Percentiles rank a stretch among this genome's conserved stretches.
These are phyloP conservation scores for Tridacna gigas DNA, from an alignment of 2,888 invertebrate genomes.

Conservation along the genomic window DNA sequence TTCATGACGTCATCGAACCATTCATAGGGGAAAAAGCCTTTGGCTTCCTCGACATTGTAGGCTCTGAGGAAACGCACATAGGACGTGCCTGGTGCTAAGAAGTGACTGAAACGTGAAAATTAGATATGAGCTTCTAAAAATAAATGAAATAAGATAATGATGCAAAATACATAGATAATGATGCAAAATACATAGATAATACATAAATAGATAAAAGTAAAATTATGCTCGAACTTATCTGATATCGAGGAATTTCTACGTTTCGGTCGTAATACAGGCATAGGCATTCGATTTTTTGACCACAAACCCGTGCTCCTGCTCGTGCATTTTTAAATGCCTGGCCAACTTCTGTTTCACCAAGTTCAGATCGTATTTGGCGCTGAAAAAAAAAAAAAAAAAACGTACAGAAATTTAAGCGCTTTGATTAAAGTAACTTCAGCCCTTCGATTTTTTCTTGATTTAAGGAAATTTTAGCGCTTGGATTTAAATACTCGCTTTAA, in stretches of 20 bases:
- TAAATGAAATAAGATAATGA: too few species aligned
- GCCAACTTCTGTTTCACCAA: constrained; percentile 20
- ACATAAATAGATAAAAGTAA: too few species aligned
- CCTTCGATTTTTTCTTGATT: too few species aligned
- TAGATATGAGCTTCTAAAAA: too few species aligned
- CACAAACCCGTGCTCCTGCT: constrained; percentile 33
- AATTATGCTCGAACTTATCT: too few species aligned
- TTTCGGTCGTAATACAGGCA: constrained; percentile 34
- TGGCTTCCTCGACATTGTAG: constrained; percentile 50
- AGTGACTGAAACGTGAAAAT: constrained; percentile 58
- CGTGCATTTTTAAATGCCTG: constrained; percentile 21
- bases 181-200: too few species aligned
- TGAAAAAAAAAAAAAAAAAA: constrained; percentile 18
- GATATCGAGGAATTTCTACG: neutral
- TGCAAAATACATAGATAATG: too few species aligned
- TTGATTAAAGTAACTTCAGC: too few species aligned
- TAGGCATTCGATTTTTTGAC: constrained; percentile 42
- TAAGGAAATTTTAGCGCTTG: too few species aligned
- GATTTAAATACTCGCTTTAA: too few species aligned
- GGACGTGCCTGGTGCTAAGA: constrained; percentile 51
- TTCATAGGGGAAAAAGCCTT: constrained; percentile 56
- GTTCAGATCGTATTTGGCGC: constrained; percentile 28
- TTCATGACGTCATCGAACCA: constrained; percentile 39
- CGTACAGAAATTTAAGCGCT: neutral
- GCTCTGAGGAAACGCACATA: constrained; percentile 57